Evolutionary conservation across 1,140 invertebrate species (phyloP).

Genomic region (Trichogramma pretiosum): DNA sequence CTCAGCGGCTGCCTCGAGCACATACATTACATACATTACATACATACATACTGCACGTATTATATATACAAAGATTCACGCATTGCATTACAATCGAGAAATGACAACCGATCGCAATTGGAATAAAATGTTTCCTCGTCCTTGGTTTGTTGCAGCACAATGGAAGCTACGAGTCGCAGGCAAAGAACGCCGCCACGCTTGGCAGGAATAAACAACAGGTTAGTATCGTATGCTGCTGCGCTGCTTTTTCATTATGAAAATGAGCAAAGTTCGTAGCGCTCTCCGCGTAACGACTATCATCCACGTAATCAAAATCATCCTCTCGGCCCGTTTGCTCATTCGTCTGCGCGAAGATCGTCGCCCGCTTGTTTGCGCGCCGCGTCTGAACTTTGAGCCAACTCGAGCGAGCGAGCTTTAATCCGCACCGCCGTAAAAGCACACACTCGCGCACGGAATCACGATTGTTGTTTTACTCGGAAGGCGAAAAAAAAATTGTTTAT

Average conservation of each 20-base stretch:
- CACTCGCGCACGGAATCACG: no score
- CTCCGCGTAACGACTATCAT: background rate
- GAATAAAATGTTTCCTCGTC: conserved; percentile 11
- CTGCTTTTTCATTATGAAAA: background rate
- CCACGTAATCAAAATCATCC: background rate
- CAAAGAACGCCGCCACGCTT: conserved; percentile 32
- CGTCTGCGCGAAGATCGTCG: no score
- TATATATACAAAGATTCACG: background rate
- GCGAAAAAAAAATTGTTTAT: no score
- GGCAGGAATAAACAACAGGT: conserved; percentile 32
- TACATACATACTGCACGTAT: conserved; percentile 8
- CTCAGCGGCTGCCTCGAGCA: no score
- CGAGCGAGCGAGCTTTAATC: background rate
- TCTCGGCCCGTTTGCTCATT: no score
- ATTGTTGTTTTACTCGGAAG: no score
- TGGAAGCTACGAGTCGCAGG: conserved; percentile 36
- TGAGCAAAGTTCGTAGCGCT: background rate
- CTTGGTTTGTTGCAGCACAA: conserved; percentile 44
- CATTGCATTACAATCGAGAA: no score
- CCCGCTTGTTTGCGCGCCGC: no score
- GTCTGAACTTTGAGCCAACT: no score
- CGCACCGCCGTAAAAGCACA: no score
- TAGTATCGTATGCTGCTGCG: conserved; percentile 4
- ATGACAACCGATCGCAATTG: no score
- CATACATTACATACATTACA: no score